Evolutionary conservation across 2,888 invertebrate species (phyloP).

Genomic region (Plebejus melissa): DNA sequence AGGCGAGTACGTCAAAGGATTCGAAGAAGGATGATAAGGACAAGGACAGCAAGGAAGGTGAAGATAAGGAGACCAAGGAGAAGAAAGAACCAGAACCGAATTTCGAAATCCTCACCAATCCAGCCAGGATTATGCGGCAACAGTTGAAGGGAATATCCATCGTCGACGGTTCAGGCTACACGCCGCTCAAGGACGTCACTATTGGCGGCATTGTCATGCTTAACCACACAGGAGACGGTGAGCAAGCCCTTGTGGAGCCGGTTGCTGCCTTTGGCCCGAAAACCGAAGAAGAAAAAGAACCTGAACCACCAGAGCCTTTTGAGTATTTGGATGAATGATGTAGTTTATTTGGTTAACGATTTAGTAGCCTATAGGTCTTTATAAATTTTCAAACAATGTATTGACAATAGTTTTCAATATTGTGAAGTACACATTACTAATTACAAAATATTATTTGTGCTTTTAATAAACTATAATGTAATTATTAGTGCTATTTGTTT

Average conservation of each 20-base stretch:
- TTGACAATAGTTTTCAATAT: slow-evolving; percentile 51
- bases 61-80: slow-evolving; percentile 67
- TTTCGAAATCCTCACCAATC: slow-evolving; percentile 95
- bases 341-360: slow-evolving; percentile 46
- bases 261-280: slow-evolving; percentile 95
- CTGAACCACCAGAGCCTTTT: slow-evolving; percentile 98
- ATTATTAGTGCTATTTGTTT: slow-evolving; percentile 19
- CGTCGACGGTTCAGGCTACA: slow-evolving; percentile 89
- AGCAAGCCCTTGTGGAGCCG: slow-evolving; percentile 94
- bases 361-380: slow-evolving; percentile 46
- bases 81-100: slow-evolving; percentile 94
- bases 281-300: slow-evolving; percentile 96
- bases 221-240: slow-evolving; percentile 88
- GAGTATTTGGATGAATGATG: slow-evolving; percentile 93
- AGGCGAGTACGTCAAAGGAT: slow-evolving; percentile 67
- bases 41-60: slow-evolving; percentile 60
- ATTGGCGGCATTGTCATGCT: slow-evolving; percentile 98
- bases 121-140: slow-evolving; percentile 95
- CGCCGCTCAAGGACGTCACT: slow-evolving; percentile 92
- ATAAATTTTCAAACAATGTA: slow-evolving; percentile 49
- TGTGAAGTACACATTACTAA: slow-evolving; percentile 56
- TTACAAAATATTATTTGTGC: slow-evolving; percentile 53
- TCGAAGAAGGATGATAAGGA: slow-evolving; percentile 73
- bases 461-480: slow-evolving; percentile 37
- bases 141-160: slow-evolving; percentile 89